Percentiles rank a stretch among this genome's conserved stretches.
These are phyloP conservation scores for Leuciscus idus DNA, from an alignment of 2,113 vertebrate genomes.

Conservation along the genomic window DNA sequence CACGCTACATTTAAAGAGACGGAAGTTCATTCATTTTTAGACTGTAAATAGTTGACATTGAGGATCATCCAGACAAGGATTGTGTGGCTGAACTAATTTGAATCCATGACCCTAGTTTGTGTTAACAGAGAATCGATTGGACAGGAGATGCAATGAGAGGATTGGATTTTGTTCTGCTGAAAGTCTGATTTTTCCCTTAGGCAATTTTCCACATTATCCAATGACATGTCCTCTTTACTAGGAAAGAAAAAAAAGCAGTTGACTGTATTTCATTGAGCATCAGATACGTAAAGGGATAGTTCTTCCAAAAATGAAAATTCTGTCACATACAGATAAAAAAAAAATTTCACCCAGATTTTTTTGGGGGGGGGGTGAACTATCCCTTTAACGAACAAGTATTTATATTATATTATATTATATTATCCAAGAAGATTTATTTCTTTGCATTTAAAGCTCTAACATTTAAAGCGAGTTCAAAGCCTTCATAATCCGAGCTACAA, in stretches of 20 bases:
- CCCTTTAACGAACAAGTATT: too few relatives aligned
- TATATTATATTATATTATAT: too few relatives aligned
- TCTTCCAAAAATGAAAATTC: too few relatives aligned
- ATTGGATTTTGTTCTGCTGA: conserved; percentile 74
- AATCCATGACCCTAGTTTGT: conserved; percentile 44
- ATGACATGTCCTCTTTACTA: conserved; percentile 61
- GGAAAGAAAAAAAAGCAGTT: not conserved
- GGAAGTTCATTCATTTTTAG: not conserved
- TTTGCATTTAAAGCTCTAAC: not conserved
- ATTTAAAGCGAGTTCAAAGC: not conserved
- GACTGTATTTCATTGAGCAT: not conserved
- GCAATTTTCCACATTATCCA: conserved; percentile 79
- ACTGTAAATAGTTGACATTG: not conserved
- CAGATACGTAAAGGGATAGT: not conserved
- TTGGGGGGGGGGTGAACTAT: too few relatives aligned
- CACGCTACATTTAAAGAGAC: not conserved
- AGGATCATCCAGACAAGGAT: conserved; percentile 7
- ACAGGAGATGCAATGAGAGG: conserved; percentile 63
- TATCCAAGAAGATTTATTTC: too few relatives aligned
- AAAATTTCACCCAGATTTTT: too few relatives aligned
- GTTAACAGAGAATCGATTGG: conserved; percentile 66
- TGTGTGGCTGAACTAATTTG: conserved; percentile 6
- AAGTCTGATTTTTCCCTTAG: conserved; percentile 63
- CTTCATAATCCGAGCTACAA: not conserved
- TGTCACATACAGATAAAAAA: too few relatives aligned